Percentiles rank a stretch among this genome's conserved stretches.
phyloP scores from a whole-genome alignment of 2,797 vertebrate genomes.

The Podarcis siculus region DNA sequence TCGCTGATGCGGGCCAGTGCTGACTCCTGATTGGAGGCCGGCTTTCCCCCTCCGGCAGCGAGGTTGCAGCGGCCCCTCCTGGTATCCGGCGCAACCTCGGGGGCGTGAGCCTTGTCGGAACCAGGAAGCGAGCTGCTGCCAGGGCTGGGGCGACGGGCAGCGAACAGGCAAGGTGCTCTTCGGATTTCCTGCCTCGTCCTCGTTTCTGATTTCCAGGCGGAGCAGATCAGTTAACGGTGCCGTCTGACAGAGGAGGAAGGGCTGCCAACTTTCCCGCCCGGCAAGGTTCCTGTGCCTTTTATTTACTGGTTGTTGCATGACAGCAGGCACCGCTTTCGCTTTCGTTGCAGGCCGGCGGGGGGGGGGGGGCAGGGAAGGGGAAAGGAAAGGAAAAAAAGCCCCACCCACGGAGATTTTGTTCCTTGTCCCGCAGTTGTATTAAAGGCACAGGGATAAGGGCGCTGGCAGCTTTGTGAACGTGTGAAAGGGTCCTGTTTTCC shows the following conservation, averaged over 20 bases:
- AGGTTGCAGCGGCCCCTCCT: neutral
- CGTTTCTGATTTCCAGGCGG: neutral
- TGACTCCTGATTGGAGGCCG: neutral
- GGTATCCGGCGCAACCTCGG: fast-evolving
- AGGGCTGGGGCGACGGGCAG: neutral
- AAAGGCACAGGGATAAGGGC: neutral
- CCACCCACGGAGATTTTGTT: neutral
- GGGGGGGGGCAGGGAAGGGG: too few relatives aligned
- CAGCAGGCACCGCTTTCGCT: neutral
- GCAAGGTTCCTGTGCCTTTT: neutral
- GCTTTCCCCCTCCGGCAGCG: neutral
- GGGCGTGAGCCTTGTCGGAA: fast-evolving
- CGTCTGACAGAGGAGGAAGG: too few relatives aligned
- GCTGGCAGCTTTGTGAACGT: neutral
- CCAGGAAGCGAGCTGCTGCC: neutral
- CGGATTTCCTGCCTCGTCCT: neutral
- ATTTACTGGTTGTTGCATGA: neutral
- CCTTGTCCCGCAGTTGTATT: too few relatives aligned
- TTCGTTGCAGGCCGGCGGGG: neutral
- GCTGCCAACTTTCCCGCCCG: neutral
- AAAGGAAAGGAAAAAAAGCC: neutral
- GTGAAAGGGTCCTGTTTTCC: neutral
- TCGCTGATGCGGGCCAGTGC: neutral
- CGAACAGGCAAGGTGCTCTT: neutral
- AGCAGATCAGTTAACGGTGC: too few relatives aligned